Evolutionary conservation across 92 coral and sea anemone species (phyloP), one percentile per base, ranked within the genome.

Genomic region (Scolanthus callimorphus): DNA sequence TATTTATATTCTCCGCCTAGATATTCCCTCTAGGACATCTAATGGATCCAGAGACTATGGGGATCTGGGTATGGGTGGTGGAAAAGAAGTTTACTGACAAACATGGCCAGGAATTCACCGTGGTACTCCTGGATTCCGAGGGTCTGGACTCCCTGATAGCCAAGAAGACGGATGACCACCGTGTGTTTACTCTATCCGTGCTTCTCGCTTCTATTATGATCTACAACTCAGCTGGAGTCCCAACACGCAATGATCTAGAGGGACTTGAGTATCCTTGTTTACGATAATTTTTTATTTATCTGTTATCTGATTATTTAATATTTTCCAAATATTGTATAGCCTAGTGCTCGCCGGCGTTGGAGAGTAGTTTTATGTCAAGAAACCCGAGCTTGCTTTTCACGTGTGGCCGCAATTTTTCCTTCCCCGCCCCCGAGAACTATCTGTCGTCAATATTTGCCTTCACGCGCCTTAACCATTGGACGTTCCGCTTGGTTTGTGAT

Each of bases 31-130:
- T 88, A 3, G 96, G 96, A 0, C 96, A 88, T 65, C 39, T 39
- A 30, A 38, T 88, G 74, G 81, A 78, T 44, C 96, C 96, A 0
- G 87, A 88, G 70, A 88, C 96, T 26, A 78, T 83, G 73, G 96
- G 96, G 1, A 88, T 88, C 53, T 88, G 96, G 96, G 62, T 88
- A 82, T 83, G 87, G 90, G 57, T 65, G 49, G 96, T 69, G 26
- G 80, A 71, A n/a, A 49, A 76, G 58, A 73, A 66, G 55, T 31
- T 49, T 23, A 56, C 50, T 44, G 85, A 71, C 55, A 38, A 65
- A 34, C 67, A 45, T 45, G 86, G 76, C 11, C 67, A 63, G 49
- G 74, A 81, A 23, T 80, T 85, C 55, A 86, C 95, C 26, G 77
- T 86, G 56, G 81, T 86, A 56, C 60, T 86, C 11, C 60, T 86